Base-by-base conservation (phyloP, 2,888 invertebrate species). In the Ochropacha duplaris region DNA sequence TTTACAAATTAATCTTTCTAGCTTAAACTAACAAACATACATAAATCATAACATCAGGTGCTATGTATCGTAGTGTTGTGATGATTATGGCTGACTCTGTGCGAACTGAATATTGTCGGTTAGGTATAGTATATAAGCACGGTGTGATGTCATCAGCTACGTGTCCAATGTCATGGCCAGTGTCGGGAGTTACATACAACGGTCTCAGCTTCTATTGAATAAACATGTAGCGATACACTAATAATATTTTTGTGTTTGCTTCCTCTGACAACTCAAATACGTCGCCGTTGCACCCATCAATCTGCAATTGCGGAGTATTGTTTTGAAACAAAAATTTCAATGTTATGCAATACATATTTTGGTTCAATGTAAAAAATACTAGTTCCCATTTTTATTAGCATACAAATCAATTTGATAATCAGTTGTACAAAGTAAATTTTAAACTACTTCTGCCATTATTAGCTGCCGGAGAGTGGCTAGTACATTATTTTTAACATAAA, bases 151-250 rank as follows among this genome's bases (percentile, higher is more conserved):
- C 64, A 63, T 16, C 9, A 5, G 44, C 44, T 44, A 49, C 57
- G 57, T 64, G 60, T 72, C 70, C 74, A 78, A 70, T 79, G 72
- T 77, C 78, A 76, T 57, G 68, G 71, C 59, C 68, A 69, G 39
- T 64, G 57, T 44, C 19, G 31, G 31, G 16, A 22, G n/a, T 8
- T 44, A 44, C 9, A 39, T 44, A 44, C 9, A 39, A 51, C 50
- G 50, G 50, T 6, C 50, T 44, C 31, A 52, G 31, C 52, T 31
- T 44, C 31, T 31, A 31, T 52, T 52, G 52, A 34, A 52, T 22
- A 52, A 52, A 52, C 52, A 52, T 19, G 44, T 52, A 52, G 19
- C 31, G 52, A 28, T 34, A 19, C 52, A 34, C 52, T 14, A 31
- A 52, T 52, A 52, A 52, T 52, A 52, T 52, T 52, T 52, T 51